phyloP scores from a whole-genome alignment of 1,140 invertebrate genomes.

The Cardiocondyla obscurior region DNA sequence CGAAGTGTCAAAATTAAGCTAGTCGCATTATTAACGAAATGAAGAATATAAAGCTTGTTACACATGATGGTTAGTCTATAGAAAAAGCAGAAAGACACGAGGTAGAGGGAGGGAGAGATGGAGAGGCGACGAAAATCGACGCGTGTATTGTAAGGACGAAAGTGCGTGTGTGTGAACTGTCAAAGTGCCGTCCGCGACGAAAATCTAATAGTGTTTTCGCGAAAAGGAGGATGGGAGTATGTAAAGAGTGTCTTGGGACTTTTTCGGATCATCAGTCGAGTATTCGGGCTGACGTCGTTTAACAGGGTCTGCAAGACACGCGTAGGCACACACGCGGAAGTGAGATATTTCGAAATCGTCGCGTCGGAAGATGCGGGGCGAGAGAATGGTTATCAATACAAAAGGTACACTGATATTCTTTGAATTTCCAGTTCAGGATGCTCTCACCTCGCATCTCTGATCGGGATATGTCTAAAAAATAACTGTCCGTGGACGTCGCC shows the following conservation, averaged over 20 bases:
- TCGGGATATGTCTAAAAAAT: constrained; percentile 19
- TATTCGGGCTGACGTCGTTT: constrained; percentile 45
- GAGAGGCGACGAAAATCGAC: not conserved
- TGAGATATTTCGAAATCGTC: constrained; percentile 12
- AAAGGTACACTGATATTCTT: not conserved
- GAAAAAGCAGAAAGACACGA: not conserved
- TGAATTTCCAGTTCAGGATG: not conserved
- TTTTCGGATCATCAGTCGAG: constrained; percentile 48
- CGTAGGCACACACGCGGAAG: constrained; percentile 15
- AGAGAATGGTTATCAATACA: not conserved
- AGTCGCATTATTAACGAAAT: constrained; percentile 76
- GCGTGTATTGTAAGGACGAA: not conserved
- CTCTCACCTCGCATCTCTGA: constrained; percentile 32
- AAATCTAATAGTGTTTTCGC: constrained; percentile 42
- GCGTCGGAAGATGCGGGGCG: constrained; percentile 14
- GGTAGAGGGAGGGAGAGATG: constrained; percentile 59
- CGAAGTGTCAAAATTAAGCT: constrained; percentile 80
- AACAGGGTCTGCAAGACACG: constrained; percentile 65
- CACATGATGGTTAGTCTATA: constrained; percentile 71
- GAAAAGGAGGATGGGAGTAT: constrained; percentile 16
- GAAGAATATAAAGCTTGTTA: constrained; percentile 78
- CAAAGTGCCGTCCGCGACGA: constrained; percentile 70
- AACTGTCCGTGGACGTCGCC: constrained; percentile 29
- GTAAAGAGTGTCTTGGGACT: constrained; percentile 26
- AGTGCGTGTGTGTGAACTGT: constrained; percentile 57